Base-by-base conservation (phyloP, 2,888 invertebrate species). In the Seira ritae region DNA sequence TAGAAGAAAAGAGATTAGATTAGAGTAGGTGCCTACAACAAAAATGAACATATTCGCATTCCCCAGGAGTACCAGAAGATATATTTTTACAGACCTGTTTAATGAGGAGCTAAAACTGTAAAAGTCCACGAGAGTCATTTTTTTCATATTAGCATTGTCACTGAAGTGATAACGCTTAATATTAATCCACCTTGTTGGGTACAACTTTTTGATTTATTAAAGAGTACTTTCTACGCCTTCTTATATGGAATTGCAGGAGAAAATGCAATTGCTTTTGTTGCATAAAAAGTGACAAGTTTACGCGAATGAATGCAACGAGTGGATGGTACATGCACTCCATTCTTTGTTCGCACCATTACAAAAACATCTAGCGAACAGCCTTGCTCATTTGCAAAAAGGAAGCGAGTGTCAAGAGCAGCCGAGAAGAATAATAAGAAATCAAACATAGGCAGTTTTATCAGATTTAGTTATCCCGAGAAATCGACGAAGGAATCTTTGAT, bases 51-150 rank as follows among this genome's bases (percentile, higher is more conserved):
- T 31, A 31, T 31, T 31, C 31, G 8, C 31, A 31, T 31, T 31
- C 31, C 31, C 2, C 31, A 31, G 31, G 31, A 31, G 31, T n/a
- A n/a, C n/a, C n/a, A 8, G 31, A 31, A 31, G 31, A 55, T 55
- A 55, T 55, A 55, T 12, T 55, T 55, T 55, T 3, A 50, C 50
- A 71, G 71, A 79, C 71, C 65, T 42, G 79, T 79, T 79, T 67
- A 79, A 79, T 79, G 73, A 79, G 67, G 72, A 71, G 79, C 55
- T 72, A 78, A 78, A 78, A 71, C 71, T 78, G 70, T 78, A 70
- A 66, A 77, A 19, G 70, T 62, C 31, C 37, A 65, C 62, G 70
- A 69, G 62, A 77, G 67, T 62, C 77, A 77, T 70, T 74, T 78
- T n/a, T 55, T 55, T 55, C 55, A 55, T 55, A 55, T 55, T 55